These are phyloP conservation scores for Leptinotarsa haldemani DNA, from an alignment of 2,888 invertebrate species.

Conservation along the genomic window DNA sequence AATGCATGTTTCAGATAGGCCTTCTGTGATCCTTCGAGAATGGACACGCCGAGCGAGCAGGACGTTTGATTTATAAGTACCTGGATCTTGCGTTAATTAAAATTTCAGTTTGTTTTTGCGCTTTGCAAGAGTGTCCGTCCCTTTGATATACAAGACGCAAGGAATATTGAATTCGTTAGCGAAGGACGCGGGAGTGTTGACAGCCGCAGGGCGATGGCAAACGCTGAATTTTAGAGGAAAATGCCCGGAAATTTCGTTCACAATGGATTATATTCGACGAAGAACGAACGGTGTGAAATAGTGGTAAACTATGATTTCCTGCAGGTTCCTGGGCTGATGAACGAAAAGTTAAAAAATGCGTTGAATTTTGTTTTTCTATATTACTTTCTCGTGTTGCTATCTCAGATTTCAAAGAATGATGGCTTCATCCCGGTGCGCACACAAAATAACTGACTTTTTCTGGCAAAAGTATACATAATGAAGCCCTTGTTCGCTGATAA, in stretches of 20 bases:
- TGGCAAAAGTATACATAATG: too few species aligned
- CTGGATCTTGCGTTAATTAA: conserved; percentile 64
- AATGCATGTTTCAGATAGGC: conserved; percentile 60
- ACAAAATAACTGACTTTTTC: too few species aligned
- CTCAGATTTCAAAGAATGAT: too few species aligned
- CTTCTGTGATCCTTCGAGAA: conserved; percentile 58
- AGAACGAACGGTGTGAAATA: too few species aligned
- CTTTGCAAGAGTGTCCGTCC: conserved; percentile 46
- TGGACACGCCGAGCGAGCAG: conserved; percentile 56
- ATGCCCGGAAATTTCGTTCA: background rate
- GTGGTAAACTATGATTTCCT: too few species aligned
- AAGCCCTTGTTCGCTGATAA: too few species aligned
- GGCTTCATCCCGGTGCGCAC: too few species aligned
- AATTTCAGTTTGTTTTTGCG: conserved; percentile 59
- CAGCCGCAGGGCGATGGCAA: background rate
- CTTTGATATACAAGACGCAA: conserved; percentile 46
- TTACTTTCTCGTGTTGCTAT: too few species aligned
- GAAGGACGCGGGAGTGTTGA: background rate
- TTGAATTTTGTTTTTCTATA: too few species aligned
- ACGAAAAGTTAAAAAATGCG: too few species aligned
- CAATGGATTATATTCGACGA: background rate
- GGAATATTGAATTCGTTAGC: conserved; percentile 28
- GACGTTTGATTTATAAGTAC: conserved; percentile 61
- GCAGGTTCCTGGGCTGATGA: too few species aligned
- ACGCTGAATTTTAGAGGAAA: background rate